These are phyloP conservation scores for Rhizoglyphus robini DNA, from an alignment of 1,140 invertebrate species.

Conservation along the genomic window DNA sequence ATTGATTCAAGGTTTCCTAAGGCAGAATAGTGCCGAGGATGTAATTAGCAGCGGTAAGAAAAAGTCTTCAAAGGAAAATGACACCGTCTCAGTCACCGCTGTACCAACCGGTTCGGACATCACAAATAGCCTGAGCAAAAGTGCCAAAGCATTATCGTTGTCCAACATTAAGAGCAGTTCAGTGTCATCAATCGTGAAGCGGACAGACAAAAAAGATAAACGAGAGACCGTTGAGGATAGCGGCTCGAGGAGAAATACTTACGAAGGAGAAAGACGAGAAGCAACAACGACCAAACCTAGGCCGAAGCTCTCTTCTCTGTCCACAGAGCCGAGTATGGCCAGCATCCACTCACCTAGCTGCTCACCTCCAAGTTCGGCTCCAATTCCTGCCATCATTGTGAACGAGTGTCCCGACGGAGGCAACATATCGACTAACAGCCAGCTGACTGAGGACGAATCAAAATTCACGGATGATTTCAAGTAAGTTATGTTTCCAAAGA, in stretches of 20 bases:
- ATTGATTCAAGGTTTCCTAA: neutral
- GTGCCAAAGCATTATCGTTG: neutral
- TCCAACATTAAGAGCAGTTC: neutral
- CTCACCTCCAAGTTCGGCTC: neutral
- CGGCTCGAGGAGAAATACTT: no score
- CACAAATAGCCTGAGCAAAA: neutral
- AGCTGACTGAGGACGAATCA: neutral
- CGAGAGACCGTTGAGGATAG: no score
- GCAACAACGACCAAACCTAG: no score
- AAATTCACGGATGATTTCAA: neutral
- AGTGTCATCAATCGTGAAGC: neutral
- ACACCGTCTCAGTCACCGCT: neutral
- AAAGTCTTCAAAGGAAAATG: neutral
- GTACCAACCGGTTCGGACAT: neutral
- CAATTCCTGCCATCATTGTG: neutral
- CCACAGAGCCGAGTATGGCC: no score
- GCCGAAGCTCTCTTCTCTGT: no score
- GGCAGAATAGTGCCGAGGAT: conserved; percentile 2
- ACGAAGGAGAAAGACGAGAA: no score
- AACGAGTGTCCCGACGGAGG: neutral
- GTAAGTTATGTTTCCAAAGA: neutral
- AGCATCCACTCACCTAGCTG: neutral
- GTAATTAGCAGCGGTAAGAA: neutral
- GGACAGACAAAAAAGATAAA: neutral
- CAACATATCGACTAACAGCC: neutral